Percentiles rank a stretch among this genome's conserved stretches.
phyloP scores from a whole-genome alignment of 2,888 invertebrate species.

The Chrysolina americana region DNA sequence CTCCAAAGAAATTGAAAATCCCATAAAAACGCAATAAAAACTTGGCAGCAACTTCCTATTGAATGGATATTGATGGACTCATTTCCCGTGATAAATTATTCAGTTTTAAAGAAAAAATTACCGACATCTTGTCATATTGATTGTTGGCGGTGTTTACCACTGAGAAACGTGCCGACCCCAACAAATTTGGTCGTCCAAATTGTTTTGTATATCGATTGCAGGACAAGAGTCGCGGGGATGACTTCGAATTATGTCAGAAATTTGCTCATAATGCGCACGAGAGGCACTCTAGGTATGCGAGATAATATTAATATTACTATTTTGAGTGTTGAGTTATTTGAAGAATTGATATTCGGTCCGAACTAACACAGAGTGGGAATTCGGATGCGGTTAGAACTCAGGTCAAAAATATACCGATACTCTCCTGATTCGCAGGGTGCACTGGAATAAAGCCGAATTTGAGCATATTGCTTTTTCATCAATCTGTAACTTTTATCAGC shows the following conservation, averaged over 20 bases:
- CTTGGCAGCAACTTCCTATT: no score
- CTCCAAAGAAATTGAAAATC: no score
- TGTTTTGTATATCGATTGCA: constrained; percentile 16
- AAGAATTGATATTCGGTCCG: constrained; percentile 17
- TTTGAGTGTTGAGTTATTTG: constrained; percentile 14
- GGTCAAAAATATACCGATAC: constrained; percentile 1
- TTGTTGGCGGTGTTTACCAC: not conserved
- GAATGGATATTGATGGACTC: no score
- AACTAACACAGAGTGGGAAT: constrained; percentile 3
- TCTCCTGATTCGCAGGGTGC: not conserved
- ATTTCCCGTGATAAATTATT: no score
- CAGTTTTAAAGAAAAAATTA: not conserved
- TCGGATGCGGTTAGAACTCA: not conserved
- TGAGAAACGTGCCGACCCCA: not conserved
- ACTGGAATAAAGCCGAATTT: no score
- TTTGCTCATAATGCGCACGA: constrained; percentile 23
- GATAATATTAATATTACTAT: constrained; percentile 24
- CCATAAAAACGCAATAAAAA: no score
- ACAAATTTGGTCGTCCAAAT: not conserved
- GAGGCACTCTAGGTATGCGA: constrained; percentile 15
- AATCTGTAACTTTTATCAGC: no score
- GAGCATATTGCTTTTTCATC: no score
- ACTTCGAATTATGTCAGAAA: constrained; percentile 26
- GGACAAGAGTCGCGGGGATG: not conserved
- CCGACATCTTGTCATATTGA: not conserved